Conservation (phyloP, 2,113 vertebrate species). For the Pan troglodytes region NHGRI_mPanTro3-v2.1_pri NC_072408.2:34172001-34172500, state of each 20-base stretch:
- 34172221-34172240: conserved; percentile 45
- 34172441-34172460: conserved; percentile 34
- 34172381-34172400: not conserved
- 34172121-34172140: not conserved
- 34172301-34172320: not conserved
- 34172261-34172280: conserved; percentile 24
- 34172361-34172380: not conserved
- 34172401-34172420: not conserved
- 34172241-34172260: not conserved
- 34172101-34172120: conserved; percentile 25
- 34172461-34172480: not conserved
- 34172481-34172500: not conserved
- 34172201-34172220: not conserved
- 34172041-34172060: not conserved
- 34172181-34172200: not conserved
- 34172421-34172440: not conserved
- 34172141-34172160: not conserved
- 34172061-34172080: not conserved
- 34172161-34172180: not conserved
- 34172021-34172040: not conserved
- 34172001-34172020: not conserved
- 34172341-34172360: not conserved
- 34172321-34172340: conserved; percentile 13
- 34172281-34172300: not conserved
- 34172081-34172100: not conserved